Evolutionary conservation across 2,113 vertebrate species (phyloP).

Genomic region (Siniperca chuatsi): DNA sequence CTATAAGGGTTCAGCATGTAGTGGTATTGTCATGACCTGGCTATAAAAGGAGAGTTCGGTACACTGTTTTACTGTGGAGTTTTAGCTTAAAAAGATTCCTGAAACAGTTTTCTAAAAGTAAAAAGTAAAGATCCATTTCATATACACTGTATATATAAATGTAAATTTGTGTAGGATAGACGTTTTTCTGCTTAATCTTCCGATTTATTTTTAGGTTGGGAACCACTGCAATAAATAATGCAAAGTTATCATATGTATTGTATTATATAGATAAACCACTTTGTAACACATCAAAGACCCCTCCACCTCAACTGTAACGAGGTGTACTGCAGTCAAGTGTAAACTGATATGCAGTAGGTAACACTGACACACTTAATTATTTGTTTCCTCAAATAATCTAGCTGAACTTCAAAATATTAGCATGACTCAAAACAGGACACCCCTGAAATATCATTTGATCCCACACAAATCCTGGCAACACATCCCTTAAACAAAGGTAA

Average conservation of each 20-base stretch:
- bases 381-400: conserved; percentile 13
- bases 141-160: too few species aligned
- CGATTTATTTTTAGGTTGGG: neutral
- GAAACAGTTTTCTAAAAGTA: neutral
- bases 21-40: neutral
- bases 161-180: neutral
- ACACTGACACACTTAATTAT: neutral
- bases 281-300: neutral
- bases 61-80: neutral
- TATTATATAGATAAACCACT: conserved; percentile 3
- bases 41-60: neutral
- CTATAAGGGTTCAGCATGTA: neutral
- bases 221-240: conserved; percentile 10
- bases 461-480: neutral
- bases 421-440: conserved; percentile 26
- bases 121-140: neutral
- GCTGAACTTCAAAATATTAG: conserved; percentile 22
- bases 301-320: neutral
- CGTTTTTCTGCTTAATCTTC: neutral
- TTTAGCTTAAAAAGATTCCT: neutral
- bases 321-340: neutral
- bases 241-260: neutral
- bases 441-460: conserved; percentile 3
- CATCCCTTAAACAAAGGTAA: neutral
- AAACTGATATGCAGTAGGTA: neutral